These are phyloP conservation scores for Anarrhichthys ocellatus DNA, from an alignment of 2,113 vertebrate species.

Conservation along the genomic window DNA sequence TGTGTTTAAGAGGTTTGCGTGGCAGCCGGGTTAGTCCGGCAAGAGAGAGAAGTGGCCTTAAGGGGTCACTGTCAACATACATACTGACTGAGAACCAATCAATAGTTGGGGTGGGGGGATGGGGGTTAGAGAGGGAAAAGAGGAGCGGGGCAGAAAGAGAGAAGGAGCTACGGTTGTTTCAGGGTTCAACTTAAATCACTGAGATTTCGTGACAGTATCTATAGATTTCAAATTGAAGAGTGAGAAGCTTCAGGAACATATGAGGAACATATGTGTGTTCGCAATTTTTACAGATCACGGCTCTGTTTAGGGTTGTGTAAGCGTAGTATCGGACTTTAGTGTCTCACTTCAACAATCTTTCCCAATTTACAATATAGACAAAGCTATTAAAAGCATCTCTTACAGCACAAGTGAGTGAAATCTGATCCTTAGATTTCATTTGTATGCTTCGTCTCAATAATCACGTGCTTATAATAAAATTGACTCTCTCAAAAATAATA, in stretches of 20 bases:
- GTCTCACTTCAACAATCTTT: not conserved
- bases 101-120: slow-evolving; percentile 37
- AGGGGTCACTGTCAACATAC: slow-evolving; percentile 81
- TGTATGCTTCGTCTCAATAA: slow-evolving; percentile 9
- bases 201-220: not conserved
- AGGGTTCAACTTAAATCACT: slow-evolving; percentile 20
- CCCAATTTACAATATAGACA: slow-evolving; percentile 15
- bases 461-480: slow-evolving; percentile 17
- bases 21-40: slow-evolving; percentile 35
- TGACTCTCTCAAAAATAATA: not conserved
- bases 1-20: slow-evolving; percentile 34
- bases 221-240: not conserved
- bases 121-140: slow-evolving; percentile 37
- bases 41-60: slow-evolving; percentile 69
- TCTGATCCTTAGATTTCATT: slow-evolving; percentile 7
- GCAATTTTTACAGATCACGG: slow-evolving; percentile 1
- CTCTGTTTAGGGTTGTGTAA: slow-evolving; percentile 16
- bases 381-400: slow-evolving; percentile 18
- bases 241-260: not conserved
- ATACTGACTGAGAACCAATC: slow-evolving; percentile 64
- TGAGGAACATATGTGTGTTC: not conserved
- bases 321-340: not conserved
- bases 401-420: slow-evolving; percentile 2
- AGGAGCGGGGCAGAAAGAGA: slow-evolving; percentile 5
- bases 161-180: slow-evolving; percentile 14